Percentiles rank a stretch among this genome's conserved stretches.
These are phyloP conservation scores for Hylia prasina DNA, from an alignment of 2,113 vertebrate species.

Conservation along the genomic window DNA sequence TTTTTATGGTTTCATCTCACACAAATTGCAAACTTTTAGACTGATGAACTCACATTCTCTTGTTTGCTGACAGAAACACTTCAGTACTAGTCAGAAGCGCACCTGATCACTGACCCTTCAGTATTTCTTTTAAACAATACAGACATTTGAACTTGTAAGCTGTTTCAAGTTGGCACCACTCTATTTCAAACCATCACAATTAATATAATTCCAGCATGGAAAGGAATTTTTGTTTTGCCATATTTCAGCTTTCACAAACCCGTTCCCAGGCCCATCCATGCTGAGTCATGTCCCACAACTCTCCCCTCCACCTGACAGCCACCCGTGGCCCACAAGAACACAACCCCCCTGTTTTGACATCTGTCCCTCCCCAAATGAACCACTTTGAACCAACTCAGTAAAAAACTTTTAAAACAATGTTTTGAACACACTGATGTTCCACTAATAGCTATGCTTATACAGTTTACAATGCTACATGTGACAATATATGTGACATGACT, in stretches of 20 bases:
- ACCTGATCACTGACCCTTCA: not conserved
- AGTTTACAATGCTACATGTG: not conserved
- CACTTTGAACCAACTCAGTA: not conserved
- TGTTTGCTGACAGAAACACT: not conserved
- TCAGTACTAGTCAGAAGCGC: not conserved
- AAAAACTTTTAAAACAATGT: not conserved
- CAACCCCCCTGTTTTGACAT: not conserved
- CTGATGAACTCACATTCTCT: not conserved
- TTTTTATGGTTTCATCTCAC: not conserved
- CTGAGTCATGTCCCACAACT: not conserved
- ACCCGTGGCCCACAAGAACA: accelerated
- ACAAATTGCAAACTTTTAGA: not conserved
- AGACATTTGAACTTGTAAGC: not conserved
- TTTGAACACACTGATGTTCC: not conserved
- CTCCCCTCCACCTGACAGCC: not conserved
- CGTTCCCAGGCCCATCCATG: not conserved
- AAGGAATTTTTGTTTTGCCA: not conserved
- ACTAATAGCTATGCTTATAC: not conserved
- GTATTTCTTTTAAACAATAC: not conserved
- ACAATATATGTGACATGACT: not conserved
- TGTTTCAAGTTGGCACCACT: not conserved
- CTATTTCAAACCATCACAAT: not conserved
- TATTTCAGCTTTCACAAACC: not conserved
- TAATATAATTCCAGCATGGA: not conserved
- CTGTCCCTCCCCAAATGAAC: not conserved